A percentile compares a stretch with the other conserved stretches of the same genome.
Evolutionary conservation across 2,888 invertebrate genomes (phyloP).

Genomic region (Agapetus fuscipes): DNA sequence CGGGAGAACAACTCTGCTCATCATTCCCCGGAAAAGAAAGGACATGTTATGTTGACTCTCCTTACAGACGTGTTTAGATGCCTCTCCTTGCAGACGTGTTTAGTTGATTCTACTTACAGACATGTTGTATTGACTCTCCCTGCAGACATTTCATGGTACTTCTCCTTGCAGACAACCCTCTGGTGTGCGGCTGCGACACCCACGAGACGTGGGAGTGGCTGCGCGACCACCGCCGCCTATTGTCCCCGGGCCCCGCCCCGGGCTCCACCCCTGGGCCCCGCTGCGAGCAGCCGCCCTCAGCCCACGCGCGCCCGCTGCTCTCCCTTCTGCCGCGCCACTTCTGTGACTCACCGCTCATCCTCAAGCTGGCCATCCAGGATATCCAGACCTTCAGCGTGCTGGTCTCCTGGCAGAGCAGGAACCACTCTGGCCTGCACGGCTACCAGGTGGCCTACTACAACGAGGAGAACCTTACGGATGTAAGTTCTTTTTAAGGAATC

Average conservation of each 20-base stretch:
- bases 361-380: slow-evolving; percentile 78
- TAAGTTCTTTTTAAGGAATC: slow-evolving; percentile 4
- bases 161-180: slow-evolving; percentile 68
- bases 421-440: slow-evolving; percentile 74
- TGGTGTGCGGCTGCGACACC: slow-evolving; percentile 82
- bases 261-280: slow-evolving; percentile 53
- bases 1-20: too few species aligned
- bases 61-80: too few species aligned
- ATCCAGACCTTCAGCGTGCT: slow-evolving; percentile 79
- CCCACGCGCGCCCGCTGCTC: slow-evolving; percentile 61
- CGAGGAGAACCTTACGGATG: slow-evolving; percentile 33
- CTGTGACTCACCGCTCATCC: slow-evolving; percentile 74
- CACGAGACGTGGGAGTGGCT: slow-evolving; percentile 91
- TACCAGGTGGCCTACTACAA: slow-evolving; percentile 80
- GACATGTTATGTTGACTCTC: too few species aligned
- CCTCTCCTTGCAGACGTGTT: too few species aligned
- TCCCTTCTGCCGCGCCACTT: slow-evolving; percentile 72
- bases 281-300: slow-evolving; percentile 76
- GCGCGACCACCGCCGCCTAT: slow-evolving; percentile 73
- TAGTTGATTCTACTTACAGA: too few species aligned
- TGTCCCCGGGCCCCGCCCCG: slow-evolving; percentile 26
- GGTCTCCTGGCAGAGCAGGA: slow-evolving; percentile 83
- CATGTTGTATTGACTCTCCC: too few species aligned
- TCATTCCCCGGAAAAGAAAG: too few species aligned
- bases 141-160: too few species aligned